Base-by-base conservation (phyloP, 64 coral and sea anemone species). In the Montipora foliosa region DNA sequence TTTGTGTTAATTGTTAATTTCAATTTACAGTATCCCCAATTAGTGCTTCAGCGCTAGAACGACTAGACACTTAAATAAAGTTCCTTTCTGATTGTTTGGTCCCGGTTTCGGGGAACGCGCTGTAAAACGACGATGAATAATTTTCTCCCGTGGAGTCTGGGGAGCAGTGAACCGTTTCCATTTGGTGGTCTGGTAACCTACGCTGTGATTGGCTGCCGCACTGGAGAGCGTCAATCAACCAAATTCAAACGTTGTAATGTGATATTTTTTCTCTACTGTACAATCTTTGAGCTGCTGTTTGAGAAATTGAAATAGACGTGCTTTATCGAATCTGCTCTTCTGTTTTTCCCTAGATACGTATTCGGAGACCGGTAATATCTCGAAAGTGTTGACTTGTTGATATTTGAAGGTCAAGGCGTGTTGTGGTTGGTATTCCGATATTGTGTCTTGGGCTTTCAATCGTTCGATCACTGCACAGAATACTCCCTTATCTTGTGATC, bases 191-290 rank as follows among this genome's bases (percentile, higher is more conserved):
- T 15, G 14, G 17, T 37, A 84, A 19, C 17, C 5, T 19, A 45
- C 66, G 62, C 46, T 50, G 60, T 81, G 77, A 93, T 93, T 93
- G 92, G 92, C 49, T 74, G 12, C 48, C 50, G 48, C 61, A 29
- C 10, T 45, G 6, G 72, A 51, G 76, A 72, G 20, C 92, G 92
- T 93, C 92, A 93, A 93, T 93, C 92, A 93, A 81, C 92, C 66
- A 88, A 93, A 87, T 93, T 93, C 84, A 93, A 93, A 93, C 90
- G 79, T 83, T 76, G 92, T 73, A 88, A 93, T 81, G 67, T 58
- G 84, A 93, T 88, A 84, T 48, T 69, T 50, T 29, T 57, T 16
- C 46, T 49, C 4, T 17, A 14, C 22, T n/a, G 66, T 47, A 5
- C 44, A 70, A 37, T 37, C 37, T 2, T 37, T 5, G n/a, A 3